Base-by-base conservation (phyloP, 2,888 invertebrate genomes). In the Lithophane socia region DNA sequence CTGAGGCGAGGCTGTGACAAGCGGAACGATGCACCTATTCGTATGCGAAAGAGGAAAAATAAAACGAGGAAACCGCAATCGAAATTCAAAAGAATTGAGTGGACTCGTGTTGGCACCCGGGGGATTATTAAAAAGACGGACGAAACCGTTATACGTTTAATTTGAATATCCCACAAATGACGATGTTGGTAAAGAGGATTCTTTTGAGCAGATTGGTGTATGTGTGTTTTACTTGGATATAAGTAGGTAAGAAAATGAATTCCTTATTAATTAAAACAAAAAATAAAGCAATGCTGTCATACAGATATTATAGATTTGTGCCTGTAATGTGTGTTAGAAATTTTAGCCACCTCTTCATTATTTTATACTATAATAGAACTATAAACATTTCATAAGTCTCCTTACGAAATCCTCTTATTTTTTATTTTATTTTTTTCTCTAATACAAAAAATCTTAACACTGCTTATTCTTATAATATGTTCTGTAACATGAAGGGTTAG, bases 31-130 rank as follows among this genome's bases (percentile, higher is more conserved):
- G 73, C 75, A 67, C 12, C 69, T 37, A 75, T 73, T 67, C 42
- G n/a, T 52, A 54, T 52, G 12, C 29, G 24, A 42, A 61, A 85
- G 66, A 65, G 61, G 56, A 64, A 69, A 77, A 70, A 80, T 72
- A 77, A 85, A 79, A 73, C 24, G 21, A 13, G 52, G 37, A 12
- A 73, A 70, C 47, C 24, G 64, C 85, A 74, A 79, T 81, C 56
- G 85, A 78, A 82, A 79, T 66, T 84, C 75, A 69, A 84, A 78
- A 75, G 82, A 78, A 72, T 80, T 67, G 69, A 81, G 73, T 71
- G 72, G 64, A 54, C 68, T 69, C 66, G 75, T 73, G 70, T 75
- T 60, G 66, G 52, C 37, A 70, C 66, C 64, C 24, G n/a, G 21
- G 12, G 71, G 58, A 9, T 77, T 47, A 67, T 72, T 66, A 71